These are phyloP conservation scores for Drosophila lini DNA, from an alignment of 1,140 invertebrate genomes.

Conservation along the genomic window DNA sequence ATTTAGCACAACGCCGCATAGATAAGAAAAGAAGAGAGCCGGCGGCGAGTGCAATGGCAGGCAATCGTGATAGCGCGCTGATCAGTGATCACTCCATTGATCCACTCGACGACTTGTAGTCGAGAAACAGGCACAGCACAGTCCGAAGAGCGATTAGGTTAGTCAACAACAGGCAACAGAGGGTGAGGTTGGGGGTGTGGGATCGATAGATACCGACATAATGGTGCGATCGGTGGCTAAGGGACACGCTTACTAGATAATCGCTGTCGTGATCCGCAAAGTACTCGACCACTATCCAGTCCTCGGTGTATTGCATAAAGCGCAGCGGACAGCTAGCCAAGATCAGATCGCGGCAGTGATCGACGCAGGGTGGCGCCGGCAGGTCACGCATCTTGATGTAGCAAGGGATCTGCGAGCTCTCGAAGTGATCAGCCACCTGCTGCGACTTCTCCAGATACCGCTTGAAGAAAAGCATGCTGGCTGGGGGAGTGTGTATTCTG, in stretches of 20 bases:
- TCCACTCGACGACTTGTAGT: conserved; percentile 39
- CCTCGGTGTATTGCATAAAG: conserved; percentile 64
- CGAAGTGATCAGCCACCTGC: conserved; percentile 69
- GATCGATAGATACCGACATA: conserved; percentile 22
- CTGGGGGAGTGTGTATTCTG: not conserved
- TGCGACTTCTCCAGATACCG: conserved; percentile 80
- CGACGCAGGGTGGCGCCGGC: conserved; percentile 52
- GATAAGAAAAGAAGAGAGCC: conserved; percentile 50
- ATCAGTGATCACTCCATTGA: conserved; percentile 28
- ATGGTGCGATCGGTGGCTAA: conserved; percentile 4
- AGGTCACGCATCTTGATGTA: conserved; percentile 78
- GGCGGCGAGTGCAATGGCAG: conserved; percentile 12
- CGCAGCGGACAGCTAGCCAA: conserved; percentile 58
- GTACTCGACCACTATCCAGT: conserved; percentile 80
- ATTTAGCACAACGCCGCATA: conserved; percentile 49
- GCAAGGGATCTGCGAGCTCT: conserved; percentile 68
- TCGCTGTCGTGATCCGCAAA: conserved; percentile 78
- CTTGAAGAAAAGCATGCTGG: conserved; percentile 78
- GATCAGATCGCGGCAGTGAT: conserved; percentile 67
- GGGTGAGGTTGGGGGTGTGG: not conserved
- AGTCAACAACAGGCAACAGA: conserved; percentile 10
- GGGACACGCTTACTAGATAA: conserved; percentile 68
- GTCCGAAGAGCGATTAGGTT: conserved; percentile 20
- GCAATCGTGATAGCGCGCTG: conserved; percentile 19
- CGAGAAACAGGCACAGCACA: conserved; percentile 9